Conservation (phyloP, 2,113 vertebrate genomes). For the Pholis gunnellus region DNA sequence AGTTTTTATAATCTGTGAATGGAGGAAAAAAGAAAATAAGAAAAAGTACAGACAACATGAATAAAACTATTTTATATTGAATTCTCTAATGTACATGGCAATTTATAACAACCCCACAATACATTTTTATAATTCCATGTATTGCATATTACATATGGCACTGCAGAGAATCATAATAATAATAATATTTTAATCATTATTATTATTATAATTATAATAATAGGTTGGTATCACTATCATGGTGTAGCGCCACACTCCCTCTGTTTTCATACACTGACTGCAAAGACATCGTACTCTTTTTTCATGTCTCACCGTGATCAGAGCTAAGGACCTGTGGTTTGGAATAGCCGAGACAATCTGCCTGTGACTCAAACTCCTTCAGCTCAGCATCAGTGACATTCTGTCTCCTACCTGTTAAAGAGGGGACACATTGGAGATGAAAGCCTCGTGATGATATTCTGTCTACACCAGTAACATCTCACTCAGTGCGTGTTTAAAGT, state of each 20-base stretch:
- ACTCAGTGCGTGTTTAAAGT: neutral
- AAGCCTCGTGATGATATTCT: neutral
- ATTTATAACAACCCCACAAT: neutral
- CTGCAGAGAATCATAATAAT: neutral
- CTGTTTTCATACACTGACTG: neutral
- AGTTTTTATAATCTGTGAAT: constrained; percentile 16
- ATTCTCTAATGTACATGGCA: neutral
- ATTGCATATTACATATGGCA: neutral
- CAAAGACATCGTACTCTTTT: neutral
- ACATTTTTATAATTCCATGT: neutral
- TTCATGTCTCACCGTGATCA: constrained; percentile 35
- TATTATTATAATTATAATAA: no score
- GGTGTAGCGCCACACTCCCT: neutral
- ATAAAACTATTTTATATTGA: neutral
- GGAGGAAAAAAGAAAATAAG: neutral
- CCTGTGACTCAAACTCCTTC: constrained; percentile 39
- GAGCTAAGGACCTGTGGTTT: neutral
- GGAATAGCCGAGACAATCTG: neutral
- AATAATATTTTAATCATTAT: no score
- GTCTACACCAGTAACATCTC: neutral
- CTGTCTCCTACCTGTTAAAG: constrained; percentile 40
- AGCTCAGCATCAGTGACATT: constrained; percentile 36
- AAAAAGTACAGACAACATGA: neutral
- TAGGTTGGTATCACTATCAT: neutral
- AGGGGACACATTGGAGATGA: neutral